Conservation (phyloP, 2,888 invertebrate genomes). For the Netelia virgata region DNA sequence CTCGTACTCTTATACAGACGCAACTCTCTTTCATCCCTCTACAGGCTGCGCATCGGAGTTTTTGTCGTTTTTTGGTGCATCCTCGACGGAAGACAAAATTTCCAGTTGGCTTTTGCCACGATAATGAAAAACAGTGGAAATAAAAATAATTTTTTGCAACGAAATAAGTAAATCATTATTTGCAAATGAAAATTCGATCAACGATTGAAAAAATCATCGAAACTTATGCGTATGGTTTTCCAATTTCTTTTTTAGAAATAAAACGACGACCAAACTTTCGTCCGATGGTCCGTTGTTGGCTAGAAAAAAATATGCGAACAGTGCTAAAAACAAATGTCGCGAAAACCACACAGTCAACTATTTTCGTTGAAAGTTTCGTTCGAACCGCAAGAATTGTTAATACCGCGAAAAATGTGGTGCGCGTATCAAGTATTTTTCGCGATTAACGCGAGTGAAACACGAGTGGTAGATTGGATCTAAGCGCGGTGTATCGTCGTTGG, state of each 20-base stretch:
- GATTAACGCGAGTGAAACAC: not conserved
- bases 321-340: not conserved
- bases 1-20: slow-evolving; percentile 16
- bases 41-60: not conserved
- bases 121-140: not conserved
- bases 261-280: no score
- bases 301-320: no score
- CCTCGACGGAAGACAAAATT: not conserved
- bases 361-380: not conserved
- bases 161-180: not conserved
- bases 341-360: not conserved
- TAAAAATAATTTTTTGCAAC: slow-evolving; percentile 15
- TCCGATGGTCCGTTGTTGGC: no score
- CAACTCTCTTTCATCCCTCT: not conserved
- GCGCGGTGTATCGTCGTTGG: not conserved
- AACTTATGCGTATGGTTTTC: no score
- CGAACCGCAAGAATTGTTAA: not conserved
- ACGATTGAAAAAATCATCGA: not conserved
- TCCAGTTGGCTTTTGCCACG: not conserved
- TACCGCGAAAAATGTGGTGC: not conserved
- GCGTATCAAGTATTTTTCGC: slow-evolving; percentile 6
- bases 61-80: slow-evolving; percentile 9
- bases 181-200: not conserved
- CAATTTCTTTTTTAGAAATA: no score
- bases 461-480: not conserved